These are phyloP conservation scores for Nylanderia fulva DNA, from an alignment of 1,140 invertebrate species.

Conservation along the genomic window DNA sequence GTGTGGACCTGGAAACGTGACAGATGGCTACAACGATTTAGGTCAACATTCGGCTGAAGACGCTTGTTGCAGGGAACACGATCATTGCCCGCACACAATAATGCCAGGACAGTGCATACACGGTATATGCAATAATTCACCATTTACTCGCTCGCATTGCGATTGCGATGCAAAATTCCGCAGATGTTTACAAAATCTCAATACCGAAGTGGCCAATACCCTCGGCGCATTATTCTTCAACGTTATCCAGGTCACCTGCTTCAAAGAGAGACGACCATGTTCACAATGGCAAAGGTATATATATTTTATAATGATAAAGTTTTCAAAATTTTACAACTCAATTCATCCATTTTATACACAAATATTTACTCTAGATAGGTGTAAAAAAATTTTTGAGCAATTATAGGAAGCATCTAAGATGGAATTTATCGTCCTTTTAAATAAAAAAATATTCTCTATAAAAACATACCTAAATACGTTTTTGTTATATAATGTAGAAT, in stretches of 20 bases:
- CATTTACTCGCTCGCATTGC: slow-evolving; percentile 90
- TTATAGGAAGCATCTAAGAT: not conserved
- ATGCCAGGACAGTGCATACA: slow-evolving; percentile 87
- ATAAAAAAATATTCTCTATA: too few species aligned
- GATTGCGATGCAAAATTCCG: slow-evolving; percentile 90
- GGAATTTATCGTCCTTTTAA: not conserved
- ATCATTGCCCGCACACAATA: slow-evolving; percentile 89
- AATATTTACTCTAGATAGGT: not conserved
- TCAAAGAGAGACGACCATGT: slow-evolving; percentile 89
- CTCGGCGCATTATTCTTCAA: slow-evolving; percentile 91
- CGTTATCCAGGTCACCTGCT: slow-evolving; percentile 89
- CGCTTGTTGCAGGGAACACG: slow-evolving; percentile 91
- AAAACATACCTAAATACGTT: not conserved
- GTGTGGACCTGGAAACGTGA: slow-evolving; percentile 90
- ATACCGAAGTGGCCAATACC: slow-evolving; percentile 89
- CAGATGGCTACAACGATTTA: slow-evolving; percentile 88
- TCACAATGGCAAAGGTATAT: slow-evolving; percentile 88
- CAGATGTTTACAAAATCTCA: slow-evolving; percentile 88
- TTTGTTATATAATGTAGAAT: not conserved
- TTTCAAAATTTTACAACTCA: not conserved
- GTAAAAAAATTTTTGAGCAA: not conserved
- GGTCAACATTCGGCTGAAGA: slow-evolving; percentile 89
- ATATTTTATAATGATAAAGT: slow-evolving; percentile 9
- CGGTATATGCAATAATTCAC: slow-evolving; percentile 90
- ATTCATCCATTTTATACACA: too few species aligned